A percentile compares a stretch with the other conserved stretches of the same genome.
These are phyloP conservation scores for Trypoxylus dichotomus DNA, from an alignment of 1,140 invertebrate species.

Conservation along the genomic window DNA sequence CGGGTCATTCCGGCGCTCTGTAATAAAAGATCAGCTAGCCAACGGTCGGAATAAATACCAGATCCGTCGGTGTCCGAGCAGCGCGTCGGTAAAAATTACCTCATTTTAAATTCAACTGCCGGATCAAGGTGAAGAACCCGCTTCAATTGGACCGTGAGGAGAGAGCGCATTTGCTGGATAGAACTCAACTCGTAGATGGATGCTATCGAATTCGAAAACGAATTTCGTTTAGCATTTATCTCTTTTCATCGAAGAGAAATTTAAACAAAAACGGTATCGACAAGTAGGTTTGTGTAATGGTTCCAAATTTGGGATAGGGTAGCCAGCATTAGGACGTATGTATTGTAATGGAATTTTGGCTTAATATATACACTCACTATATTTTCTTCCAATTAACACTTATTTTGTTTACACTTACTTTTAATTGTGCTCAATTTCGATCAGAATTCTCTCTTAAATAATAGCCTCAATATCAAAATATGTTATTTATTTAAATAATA, in stretches of 20 bases:
- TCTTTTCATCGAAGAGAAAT: background rate
- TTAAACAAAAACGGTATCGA: background rate
- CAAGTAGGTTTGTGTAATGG: background rate
- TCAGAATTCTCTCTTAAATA: no score
- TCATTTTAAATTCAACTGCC: conserved; percentile 21
- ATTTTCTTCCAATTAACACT: no score
- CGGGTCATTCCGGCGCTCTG: background rate
- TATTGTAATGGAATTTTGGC: no score
- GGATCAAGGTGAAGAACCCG: conserved; percentile 6
- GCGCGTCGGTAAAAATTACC: background rate
- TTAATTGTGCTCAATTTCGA: no score
- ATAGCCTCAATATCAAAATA: no score
- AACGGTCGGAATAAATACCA: conserved; percentile 7
- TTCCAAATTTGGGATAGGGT: background rate
- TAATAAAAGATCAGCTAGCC: conserved; percentile 18
- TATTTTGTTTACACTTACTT: no score
- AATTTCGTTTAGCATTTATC: background rate
- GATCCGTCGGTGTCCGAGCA: background rate
- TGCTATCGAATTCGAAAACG: background rate
- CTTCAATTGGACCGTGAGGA: background rate
- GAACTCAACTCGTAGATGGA: background rate
- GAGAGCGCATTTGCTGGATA: background rate
- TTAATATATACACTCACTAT: no score
- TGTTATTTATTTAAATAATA: no score
- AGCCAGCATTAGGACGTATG: no score